A percentile compares a stretch with the other conserved stretches of the same genome.
phyloP scores from a whole-genome alignment of 1,140 invertebrate genomes.

The Lasaia peninsularis region DNA sequence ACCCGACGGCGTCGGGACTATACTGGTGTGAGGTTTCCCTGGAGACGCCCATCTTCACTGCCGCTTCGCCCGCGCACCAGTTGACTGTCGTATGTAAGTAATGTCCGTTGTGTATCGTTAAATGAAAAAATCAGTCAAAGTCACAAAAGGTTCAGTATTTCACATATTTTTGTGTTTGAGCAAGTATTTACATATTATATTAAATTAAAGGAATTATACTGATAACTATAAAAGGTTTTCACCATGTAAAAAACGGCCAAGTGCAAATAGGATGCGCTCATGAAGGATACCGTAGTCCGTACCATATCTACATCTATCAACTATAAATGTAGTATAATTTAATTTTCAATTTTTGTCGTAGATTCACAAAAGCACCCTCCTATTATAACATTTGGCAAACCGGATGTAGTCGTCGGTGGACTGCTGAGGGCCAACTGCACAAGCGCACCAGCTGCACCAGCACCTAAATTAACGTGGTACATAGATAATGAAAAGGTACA shows the following conservation, averaged over 20 bases:
- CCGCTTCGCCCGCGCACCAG: slow-evolving; percentile 82
- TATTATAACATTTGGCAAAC: slow-evolving; percentile 84
- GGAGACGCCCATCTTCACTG: slow-evolving; percentile 86
- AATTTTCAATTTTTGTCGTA: slow-evolving; percentile 54
- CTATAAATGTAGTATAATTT: neutral
- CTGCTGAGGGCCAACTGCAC: slow-evolving; percentile 88
- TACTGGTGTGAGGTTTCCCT: slow-evolving; percentile 88
- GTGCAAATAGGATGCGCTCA: no score
- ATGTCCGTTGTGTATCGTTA: neutral
- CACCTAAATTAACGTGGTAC: slow-evolving; percentile 88
- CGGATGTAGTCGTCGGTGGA: slow-evolving; percentile 84
- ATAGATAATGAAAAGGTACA: slow-evolving; percentile 88
- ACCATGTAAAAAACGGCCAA: no score
- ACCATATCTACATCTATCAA: no score
- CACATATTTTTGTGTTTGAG: no score
- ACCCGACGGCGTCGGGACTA: slow-evolving; percentile 83
- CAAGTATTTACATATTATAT: no score
- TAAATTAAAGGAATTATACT: no score
- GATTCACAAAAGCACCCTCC: slow-evolving; percentile 85
- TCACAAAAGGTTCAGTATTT: no score
- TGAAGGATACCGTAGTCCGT: no score
- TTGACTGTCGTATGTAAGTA: slow-evolving; percentile 85
- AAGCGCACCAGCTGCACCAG: slow-evolving; percentile 84
- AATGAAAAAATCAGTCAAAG: no score
- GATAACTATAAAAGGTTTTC: no score